A percentile compares a stretch with the other conserved stretches of the same genome.
phyloP scores from a whole-genome alignment of 2,888 invertebrate species.

The Melanotus villosus region DNA sequence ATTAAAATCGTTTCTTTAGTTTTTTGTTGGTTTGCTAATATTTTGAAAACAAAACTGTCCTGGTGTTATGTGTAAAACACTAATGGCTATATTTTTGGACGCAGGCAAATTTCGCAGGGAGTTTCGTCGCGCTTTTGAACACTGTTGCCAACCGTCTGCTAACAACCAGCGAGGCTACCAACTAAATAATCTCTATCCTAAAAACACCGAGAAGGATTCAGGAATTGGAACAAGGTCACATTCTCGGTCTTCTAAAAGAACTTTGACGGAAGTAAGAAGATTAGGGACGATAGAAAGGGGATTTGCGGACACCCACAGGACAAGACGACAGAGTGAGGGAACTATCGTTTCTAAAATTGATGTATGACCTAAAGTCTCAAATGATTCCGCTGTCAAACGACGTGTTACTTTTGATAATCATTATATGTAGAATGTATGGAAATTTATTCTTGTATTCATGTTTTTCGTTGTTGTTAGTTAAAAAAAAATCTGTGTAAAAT shows the following conservation, averaged over 20 bases:
- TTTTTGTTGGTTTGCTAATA: no score
- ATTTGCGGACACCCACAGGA: conserved; percentile 22
- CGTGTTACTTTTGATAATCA: conserved; percentile 17
- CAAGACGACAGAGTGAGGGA: conserved; percentile 30
- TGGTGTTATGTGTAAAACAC: neutral
- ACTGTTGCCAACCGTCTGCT: conserved; percentile 66
- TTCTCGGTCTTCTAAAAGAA: conserved; percentile 37
- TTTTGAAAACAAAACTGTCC: no score
- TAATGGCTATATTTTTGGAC: conserved; percentile 29
- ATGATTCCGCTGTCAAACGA: neutral
- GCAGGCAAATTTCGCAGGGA: conserved; percentile 82
- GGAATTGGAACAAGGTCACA: conserved; percentile 40
- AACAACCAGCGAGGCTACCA: conserved; percentile 63
- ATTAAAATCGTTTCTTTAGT: no score
- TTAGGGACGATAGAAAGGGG: conserved; percentile 25
- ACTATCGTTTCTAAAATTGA: conserved; percentile 30
- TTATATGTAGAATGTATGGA: conserved; percentile 4
- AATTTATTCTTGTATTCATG: neutral
- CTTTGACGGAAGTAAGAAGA: conserved; percentile 40
- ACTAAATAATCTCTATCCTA: conserved; percentile 53
- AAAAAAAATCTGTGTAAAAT: neutral
- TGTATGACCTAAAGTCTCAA: conserved; percentile 23
- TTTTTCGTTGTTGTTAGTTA: neutral
- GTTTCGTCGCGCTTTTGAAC: conserved; percentile 79
- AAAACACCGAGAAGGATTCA: conserved; percentile 50